Conservation (phyloP, 2,888 invertebrate species). For the Drosophila imparisetae region DNA sequence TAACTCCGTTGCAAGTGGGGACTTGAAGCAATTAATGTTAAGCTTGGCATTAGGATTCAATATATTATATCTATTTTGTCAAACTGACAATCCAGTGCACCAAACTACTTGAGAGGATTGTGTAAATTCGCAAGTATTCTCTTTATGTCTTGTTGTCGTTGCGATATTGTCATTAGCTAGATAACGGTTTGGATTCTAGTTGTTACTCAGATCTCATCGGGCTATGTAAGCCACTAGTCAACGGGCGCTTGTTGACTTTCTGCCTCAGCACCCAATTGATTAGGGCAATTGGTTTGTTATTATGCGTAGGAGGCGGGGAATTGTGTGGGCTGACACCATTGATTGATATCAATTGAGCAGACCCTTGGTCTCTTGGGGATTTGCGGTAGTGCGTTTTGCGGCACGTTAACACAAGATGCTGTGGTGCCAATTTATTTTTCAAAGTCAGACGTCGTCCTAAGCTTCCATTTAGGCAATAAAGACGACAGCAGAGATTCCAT, state of each 20-base stretch:
- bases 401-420: constrained; percentile 48
- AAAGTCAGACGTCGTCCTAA: constrained; percentile 22
- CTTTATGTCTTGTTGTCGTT: constrained; percentile 8
- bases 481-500: constrained; percentile 53
- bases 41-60: constrained; percentile 18
- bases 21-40: constrained; percentile 48
- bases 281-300: constrained; percentile 44
- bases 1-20: constrained; percentile 19
- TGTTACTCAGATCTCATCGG: constrained; percentile 43
- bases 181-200: constrained; percentile 30
- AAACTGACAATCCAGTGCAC: neutral
- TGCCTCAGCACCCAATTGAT: constrained; percentile 64
- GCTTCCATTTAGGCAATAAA: constrained; percentile 41
- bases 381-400: constrained; percentile 44
- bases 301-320: neutral
- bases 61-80: constrained; percentile 25
- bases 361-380: constrained; percentile 50
- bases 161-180: constrained; percentile 34
- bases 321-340: constrained; percentile 56
- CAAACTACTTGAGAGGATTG: constrained; percentile 19
- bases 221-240: constrained; percentile 30
- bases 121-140: constrained; percentile 23
- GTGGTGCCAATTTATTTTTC: constrained; percentile 60
- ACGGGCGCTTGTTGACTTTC: constrained; percentile 54
- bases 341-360: constrained; percentile 64